Percentiles rank a stretch among this genome's conserved stretches.
Conservation (phyloP, 2,888 invertebrate species). For the Nasonovia ribisnigri region DNA sequence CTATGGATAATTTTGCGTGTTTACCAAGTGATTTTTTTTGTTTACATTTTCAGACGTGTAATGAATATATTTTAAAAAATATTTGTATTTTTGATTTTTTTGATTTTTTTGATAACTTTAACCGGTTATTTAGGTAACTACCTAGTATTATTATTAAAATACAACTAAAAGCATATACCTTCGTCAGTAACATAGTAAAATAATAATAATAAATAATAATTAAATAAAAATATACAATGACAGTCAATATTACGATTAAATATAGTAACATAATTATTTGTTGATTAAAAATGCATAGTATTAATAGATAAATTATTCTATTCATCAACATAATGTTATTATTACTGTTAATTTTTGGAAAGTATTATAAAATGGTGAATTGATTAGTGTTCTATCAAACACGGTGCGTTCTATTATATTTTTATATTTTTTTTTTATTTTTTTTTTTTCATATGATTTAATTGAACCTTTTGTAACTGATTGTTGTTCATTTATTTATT, state of each 20-base stretch:
- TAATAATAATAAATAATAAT: too few species aligned
- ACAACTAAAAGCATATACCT: too few species aligned
- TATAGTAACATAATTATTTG: background rate
- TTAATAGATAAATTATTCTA: too few species aligned
- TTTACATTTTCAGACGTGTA: background rate
- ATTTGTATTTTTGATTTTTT: too few species aligned
- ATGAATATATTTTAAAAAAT: too few species aligned
- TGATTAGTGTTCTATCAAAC: background rate
- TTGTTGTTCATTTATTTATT: background rate
- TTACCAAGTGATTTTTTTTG: background rate
- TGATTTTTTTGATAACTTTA: too few species aligned
- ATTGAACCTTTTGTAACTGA: background rate
- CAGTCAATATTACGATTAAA: background rate
- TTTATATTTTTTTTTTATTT: too few species aligned
- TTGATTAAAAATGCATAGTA: background rate
- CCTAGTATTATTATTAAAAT: too few species aligned
- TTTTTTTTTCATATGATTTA: background rate
- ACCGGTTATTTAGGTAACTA: too few species aligned
- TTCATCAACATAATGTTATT: background rate
- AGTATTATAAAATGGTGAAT: background rate
- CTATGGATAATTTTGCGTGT: background rate
- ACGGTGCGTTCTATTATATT: background rate
- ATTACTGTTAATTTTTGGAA: background rate
- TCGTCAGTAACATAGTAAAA: too few species aligned
- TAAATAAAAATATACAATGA: too few species aligned